Base-by-base conservation (phyloP, 2,888 invertebrate species). In the Dicyrtoma fusca region DNA sequence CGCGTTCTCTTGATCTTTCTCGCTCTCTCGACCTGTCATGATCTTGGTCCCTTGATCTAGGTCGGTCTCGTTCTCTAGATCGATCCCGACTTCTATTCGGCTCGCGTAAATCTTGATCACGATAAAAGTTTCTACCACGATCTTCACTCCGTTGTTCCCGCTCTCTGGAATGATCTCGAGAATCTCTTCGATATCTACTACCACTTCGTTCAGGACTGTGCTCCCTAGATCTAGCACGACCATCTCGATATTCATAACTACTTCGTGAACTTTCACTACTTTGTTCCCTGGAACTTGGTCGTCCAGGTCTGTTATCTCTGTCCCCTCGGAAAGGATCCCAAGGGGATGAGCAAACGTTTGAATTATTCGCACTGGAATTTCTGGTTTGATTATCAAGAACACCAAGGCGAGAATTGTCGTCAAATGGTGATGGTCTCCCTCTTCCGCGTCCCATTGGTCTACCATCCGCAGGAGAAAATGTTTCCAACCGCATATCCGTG, bases 401-500 rank as follows among this genome's bases (percentile, higher is more conserved):
- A 14, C 61, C 44, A 34, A 61, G 17, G 26, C 44, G 34, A 17
- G 34, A 19, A 23, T 34, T 42, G 4, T 66, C 66, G 34, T 13
- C 26, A 34, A 57, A 57, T 14, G 53, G 53, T 45, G 14, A 19
- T 2, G 21, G n/a, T 3, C 17, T 44, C 11, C 57, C 68, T n/a
- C 68, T 34, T 44, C 68, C 68, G 13, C 68, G 55, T n/a, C 55
- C 53, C 23, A 66, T 42, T 4, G 34, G 21, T 45, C 45, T 55
- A 23, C 42, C 21, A 68, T 42, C 25, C 42, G 1, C 25, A 1
- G 42, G 2, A 26, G 23, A 55, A 17, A 23, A 14, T 14, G 13
- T 11, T 13, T 68, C 68, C 6, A 65, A n/a, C 17, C 71, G 53
- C 71, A 71, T 71, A 45, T 71, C 71, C 3, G 71, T 71, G 53